phyloP scores from a whole-genome alignment of 2,888 invertebrate genomes.

The Odontocerum albicorne region DNA sequence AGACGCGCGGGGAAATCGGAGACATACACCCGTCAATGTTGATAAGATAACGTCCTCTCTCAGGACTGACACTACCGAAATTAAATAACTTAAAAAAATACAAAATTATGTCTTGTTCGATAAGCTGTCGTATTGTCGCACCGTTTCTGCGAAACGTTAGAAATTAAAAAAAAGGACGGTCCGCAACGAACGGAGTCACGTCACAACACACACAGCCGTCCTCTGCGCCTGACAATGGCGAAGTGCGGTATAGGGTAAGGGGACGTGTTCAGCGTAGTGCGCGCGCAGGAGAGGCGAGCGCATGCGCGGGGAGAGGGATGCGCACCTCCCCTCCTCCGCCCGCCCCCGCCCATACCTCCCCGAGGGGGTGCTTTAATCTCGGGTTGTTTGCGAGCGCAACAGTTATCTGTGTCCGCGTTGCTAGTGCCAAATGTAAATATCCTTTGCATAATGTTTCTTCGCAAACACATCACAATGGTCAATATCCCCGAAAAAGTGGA shows the following conservation, averaged over 20 bases:
- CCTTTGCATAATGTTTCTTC: constrained; percentile 10
- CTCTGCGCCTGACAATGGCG: constrained; percentile 28
- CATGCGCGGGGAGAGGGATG: constrained; percentile 18
- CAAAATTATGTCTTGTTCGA: neutral
- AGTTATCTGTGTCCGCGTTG: constrained; percentile 26
- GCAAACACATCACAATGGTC: too few species aligned
- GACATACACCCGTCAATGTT: constrained; percentile 8
- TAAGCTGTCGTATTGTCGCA: neutral
- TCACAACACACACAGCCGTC: constrained; percentile 16
- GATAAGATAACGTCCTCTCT: constrained; percentile 10
- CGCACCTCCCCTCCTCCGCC: constrained; percentile 11
- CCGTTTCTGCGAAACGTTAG: neutral
- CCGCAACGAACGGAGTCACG: constrained; percentile 12
- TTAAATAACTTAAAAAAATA: neutral
- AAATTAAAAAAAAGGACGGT: constrained; percentile 9
- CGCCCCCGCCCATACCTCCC: neutral
- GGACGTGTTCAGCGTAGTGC: constrained; percentile 3
- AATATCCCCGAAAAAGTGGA: too few species aligned
- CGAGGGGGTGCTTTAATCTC: constrained; percentile 17
- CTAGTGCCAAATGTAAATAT: constrained; percentile 3
- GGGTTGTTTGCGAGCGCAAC: constrained; percentile 34
- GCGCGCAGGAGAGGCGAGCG: constrained; percentile 17
- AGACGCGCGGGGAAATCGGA: constrained; percentile 13
- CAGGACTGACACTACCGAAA: constrained; percentile 1
- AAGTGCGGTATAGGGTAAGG: constrained; percentile 18